phyloP scores from a whole-genome alignment of 2,797 vertebrate genomes.

The Sphaeramia orbicularis region DNA sequence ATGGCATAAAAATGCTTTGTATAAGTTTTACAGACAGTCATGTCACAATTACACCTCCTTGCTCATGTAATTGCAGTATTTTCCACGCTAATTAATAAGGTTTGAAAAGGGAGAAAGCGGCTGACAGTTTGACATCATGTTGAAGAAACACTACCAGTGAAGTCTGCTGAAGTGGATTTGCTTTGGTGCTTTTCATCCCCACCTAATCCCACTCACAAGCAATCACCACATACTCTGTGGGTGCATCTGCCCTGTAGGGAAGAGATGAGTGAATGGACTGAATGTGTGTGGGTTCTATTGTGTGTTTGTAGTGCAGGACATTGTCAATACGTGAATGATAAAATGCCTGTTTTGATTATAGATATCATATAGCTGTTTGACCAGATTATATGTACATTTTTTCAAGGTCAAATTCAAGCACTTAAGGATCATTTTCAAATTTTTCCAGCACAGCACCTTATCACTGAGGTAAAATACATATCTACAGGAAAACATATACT shows the following conservation, averaged over 20 bases:
- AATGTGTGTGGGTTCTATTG: not conserved
- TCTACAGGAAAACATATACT: no score
- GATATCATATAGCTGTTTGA: no score
- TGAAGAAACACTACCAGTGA: constrained; percentile 30
- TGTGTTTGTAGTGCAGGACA: not conserved
- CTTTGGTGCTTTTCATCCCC: constrained; percentile 46
- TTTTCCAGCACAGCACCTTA: no score
- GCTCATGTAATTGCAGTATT: not conserved
- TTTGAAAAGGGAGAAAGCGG: constrained; percentile 4
- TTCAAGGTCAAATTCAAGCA: no score
- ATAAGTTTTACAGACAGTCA: not conserved
- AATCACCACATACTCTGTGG: constrained; percentile 48
- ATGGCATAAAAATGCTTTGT: not conserved
- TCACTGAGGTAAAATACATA: no score
- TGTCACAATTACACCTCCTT: not conserved
- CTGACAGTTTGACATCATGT: constrained; percentile 16
- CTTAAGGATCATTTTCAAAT: no score
- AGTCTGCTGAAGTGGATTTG: constrained; percentile 48
- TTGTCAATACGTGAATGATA: no score
- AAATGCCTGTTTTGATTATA: no score
- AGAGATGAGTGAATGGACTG: constrained; percentile 11
- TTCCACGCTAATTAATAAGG: not conserved
- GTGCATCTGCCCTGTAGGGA: constrained; percentile 9
- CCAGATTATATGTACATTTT: no score
- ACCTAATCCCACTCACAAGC: constrained; percentile 32